Evolutionary conservation across 2,888 invertebrate genomes (phyloP).

Genomic region (Druceiella hillmani): DNA sequence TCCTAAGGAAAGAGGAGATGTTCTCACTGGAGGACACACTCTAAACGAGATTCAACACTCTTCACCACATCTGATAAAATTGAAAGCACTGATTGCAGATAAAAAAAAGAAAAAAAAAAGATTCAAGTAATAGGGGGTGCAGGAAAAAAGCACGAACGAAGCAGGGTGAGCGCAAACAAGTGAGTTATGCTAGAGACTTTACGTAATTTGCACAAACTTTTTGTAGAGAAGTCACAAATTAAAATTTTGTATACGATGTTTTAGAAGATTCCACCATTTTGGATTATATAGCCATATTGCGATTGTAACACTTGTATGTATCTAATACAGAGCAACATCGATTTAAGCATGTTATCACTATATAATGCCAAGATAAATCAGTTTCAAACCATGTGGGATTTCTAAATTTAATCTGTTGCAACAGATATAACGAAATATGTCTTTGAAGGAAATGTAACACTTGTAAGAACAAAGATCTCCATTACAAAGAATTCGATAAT

Average conservation of each 20-base stretch:
- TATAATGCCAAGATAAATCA: too few relatives aligned
- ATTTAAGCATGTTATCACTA: too few relatives aligned
- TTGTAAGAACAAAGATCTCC: slow-evolving; percentile 12
- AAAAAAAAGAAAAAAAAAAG: too few relatives aligned
- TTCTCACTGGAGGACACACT: too few relatives aligned
- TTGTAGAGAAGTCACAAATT: slow-evolving; percentile 11
- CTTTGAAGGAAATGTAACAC: slow-evolving; percentile 12
- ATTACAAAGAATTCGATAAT: slow-evolving; percentile 15
- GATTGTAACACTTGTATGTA: too few relatives aligned
- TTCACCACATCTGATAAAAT: too few relatives aligned
- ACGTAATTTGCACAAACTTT: slow-evolving; percentile 13
- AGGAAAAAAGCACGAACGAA: slow-evolving; percentile 13
- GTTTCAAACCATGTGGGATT: slow-evolving; percentile 14
- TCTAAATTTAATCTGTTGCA: slow-evolving; percentile 14
- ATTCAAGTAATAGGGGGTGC: slow-evolving; percentile 14
- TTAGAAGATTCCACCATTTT: too few relatives aligned
- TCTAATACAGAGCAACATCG: too few relatives aligned
- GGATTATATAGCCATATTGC: slow-evolving; percentile 12
- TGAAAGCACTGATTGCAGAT: too few relatives aligned
- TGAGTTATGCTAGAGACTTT: slow-evolving; percentile 15
- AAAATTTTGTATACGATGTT: too few relatives aligned
- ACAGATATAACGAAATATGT: slow-evolving; percentile 11
- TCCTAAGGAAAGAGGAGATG: too few relatives aligned
- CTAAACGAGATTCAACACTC: too few relatives aligned
- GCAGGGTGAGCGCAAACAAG: slow-evolving; percentile 14